Evolutionary conservation across 2,113 vertebrate genomes (phyloP).

Genomic region (Tachysurus vachellii): DNA sequence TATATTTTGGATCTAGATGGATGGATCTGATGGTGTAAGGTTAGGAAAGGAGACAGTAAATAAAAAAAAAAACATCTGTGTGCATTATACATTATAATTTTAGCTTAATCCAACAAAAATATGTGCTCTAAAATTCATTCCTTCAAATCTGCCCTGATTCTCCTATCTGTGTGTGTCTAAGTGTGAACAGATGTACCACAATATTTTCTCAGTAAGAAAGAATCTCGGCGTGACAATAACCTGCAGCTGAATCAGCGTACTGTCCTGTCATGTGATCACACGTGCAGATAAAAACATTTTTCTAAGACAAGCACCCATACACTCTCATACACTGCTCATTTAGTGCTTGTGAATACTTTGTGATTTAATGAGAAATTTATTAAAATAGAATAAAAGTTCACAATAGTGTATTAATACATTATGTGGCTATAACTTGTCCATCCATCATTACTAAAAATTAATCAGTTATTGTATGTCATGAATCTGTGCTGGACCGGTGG

Average conservation of each 20-base stretch:
- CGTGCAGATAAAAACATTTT: constrained; percentile 33
- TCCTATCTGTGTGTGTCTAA: constrained; percentile 61
- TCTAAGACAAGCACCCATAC: constrained; percentile 19
- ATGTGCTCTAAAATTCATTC: constrained; percentile 21
- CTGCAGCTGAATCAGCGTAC: constrained; percentile 77
- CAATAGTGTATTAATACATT: not conserved
- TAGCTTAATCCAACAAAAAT: constrained; percentile 2
- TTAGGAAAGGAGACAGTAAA: not conserved
- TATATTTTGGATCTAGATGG: not conserved
- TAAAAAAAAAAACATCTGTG: not conserved
- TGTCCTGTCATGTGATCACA: constrained; percentile 61
- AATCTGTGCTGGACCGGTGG: not conserved
- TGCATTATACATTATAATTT: constrained; percentile 1
- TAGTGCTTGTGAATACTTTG: not conserved
- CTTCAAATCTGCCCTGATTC: constrained; percentile 2
- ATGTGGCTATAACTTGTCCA: not conserved
- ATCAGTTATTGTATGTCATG: not conserved
- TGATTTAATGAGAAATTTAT: not conserved
- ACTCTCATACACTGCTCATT: constrained; percentile 8
- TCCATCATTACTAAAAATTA: not conserved
- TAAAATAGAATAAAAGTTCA: not conserved
- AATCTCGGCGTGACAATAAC: constrained; percentile 73
- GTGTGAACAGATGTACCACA: constrained; percentile 77
- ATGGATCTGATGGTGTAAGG: not conserved
- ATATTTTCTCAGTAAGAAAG: constrained; percentile 75